A percentile compares a stretch with the other conserved stretches of the same genome.
Evolutionary conservation across 2,888 invertebrate genomes (phyloP).

Genomic region (Anagyrus pseudococci): DNA sequence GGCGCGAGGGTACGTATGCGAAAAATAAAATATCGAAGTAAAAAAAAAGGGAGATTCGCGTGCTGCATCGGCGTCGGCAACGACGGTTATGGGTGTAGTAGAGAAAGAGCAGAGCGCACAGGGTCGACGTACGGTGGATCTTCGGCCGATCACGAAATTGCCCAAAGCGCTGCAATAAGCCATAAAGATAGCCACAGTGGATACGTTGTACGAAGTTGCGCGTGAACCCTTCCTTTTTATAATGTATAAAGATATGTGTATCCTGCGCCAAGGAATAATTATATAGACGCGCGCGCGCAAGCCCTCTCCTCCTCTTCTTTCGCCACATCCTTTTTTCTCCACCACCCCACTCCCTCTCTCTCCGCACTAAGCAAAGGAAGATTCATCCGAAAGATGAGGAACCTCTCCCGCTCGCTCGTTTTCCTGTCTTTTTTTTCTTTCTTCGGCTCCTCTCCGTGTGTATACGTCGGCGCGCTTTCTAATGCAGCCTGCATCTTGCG

Average conservation of each 20-base stretch:
- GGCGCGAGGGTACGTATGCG: background rate
- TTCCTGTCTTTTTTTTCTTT: background rate
- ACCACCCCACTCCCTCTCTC: no score
- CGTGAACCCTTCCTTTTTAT: slow-evolving; percentile 37
- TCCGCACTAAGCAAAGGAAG: slow-evolving; percentile 4
- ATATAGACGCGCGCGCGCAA: slow-evolving; percentile 41
- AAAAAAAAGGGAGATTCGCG: background rate
- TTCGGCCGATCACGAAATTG: slow-evolving; percentile 45
- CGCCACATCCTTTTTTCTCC: background rate
- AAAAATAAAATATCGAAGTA: background rate
- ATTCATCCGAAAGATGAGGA: slow-evolving; percentile 18
- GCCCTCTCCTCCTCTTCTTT: background rate
- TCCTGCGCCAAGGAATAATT: slow-evolving; percentile 48
- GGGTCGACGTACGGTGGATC: slow-evolving; percentile 4
- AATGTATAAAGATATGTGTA: slow-evolving; percentile 41
- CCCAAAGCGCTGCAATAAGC: slow-evolving; percentile 58
- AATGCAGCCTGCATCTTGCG: no score
- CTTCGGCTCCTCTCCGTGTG: no score
- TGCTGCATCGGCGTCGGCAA: background rate
- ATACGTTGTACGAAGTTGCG: slow-evolving; percentile 44
- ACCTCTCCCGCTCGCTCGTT: background rate
- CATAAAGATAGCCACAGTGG: slow-evolving; percentile 55
- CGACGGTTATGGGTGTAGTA: background rate
- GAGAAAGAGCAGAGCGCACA: slow-evolving; percentile 5
- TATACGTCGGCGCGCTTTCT: no score